Percentiles rank a stretch among this genome's conserved stretches.
Conservation (phyloP, 2,113 vertebrate species). For the Hippocampus abdominalis region DNA sequence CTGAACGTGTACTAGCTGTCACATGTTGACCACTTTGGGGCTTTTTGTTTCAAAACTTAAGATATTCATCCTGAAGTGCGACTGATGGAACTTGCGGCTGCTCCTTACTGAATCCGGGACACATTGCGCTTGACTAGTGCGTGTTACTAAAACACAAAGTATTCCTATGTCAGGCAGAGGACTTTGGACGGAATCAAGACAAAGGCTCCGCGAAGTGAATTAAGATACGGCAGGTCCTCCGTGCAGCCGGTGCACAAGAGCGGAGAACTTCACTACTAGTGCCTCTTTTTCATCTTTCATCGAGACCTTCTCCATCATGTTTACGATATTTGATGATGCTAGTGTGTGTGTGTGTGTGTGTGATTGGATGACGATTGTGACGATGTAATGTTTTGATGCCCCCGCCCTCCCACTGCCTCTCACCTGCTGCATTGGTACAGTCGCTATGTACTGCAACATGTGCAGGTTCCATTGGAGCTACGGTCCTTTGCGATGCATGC, state of each 20-base stretch:
- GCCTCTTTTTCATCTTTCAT: conserved; percentile 64
- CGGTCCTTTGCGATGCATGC: too few species aligned
- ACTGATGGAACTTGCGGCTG: not conserved
- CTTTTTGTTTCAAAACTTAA: not conserved
- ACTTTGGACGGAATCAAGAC: conserved; percentile 1
- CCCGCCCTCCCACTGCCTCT: not conserved
- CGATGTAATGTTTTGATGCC: conserved; percentile 12
- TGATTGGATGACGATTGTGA: conserved; percentile 24
- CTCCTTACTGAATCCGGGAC: conserved; percentile 13
- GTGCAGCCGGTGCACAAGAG: conserved; percentile 17
- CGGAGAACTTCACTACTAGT: conserved; percentile 64
- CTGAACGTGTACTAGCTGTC: conserved; percentile 14
- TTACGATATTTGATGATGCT: conserved; percentile 18
- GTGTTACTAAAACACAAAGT: conserved; percentile 8
- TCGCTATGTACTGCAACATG: not conserved
- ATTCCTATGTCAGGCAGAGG: not conserved
- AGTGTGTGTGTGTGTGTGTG: conserved; percentile 12
- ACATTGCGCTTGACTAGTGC: conserved; percentile 13
- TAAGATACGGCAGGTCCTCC: not conserved
- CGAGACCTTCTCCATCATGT: conserved; percentile 21
- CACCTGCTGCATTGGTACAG: conserved; percentile 17
- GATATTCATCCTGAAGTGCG: not conserved
- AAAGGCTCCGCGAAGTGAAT: conserved; percentile 1
- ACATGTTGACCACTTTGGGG: conserved; percentile 3
- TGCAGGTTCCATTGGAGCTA: not conserved